Percentiles rank a stretch among this genome's conserved stretches.
These are phyloP conservation scores for Argya squamiceps DNA, from an alignment of 2,797 vertebrate genomes.

Conservation along the genomic window DNA sequence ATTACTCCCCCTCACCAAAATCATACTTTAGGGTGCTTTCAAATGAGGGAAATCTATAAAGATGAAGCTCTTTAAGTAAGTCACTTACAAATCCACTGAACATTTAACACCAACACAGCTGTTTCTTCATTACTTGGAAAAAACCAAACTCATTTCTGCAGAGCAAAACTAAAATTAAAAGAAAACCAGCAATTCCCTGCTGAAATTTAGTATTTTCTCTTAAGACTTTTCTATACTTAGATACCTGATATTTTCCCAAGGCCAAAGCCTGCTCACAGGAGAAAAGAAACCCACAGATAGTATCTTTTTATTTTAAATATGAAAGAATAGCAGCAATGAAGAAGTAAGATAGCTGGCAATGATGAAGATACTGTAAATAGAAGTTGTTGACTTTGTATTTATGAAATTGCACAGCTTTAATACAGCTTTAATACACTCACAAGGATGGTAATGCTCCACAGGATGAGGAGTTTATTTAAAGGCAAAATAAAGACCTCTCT, in stretches of 20 bases:
- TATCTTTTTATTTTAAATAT: neutral
- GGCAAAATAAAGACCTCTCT: neutral
- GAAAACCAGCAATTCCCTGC: conserved; percentile 14
- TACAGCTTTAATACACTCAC: neutral
- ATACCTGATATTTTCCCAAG: neutral
- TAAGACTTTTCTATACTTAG: conserved; percentile 29
- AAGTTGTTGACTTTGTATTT: neutral
- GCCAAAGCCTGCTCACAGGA: neutral
- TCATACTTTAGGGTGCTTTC: neutral
- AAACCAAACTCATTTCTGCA: neutral
- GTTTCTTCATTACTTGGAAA: neutral
- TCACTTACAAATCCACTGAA: conserved; percentile 19
- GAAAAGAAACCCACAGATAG: neutral
- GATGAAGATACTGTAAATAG: neutral
- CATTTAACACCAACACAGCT: conserved; percentile 53
- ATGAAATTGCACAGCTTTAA: neutral
- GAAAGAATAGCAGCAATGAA: neutral
- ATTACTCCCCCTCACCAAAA: neutral
- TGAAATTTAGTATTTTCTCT: conserved; percentile 4
- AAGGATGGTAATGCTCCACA: neutral
- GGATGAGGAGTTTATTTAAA: neutral
- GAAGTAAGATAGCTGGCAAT: neutral
- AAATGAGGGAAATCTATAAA: neutral
- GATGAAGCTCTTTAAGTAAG: neutral
- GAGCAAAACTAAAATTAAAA: conserved; percentile 28